A percentile compares a stretch with the other conserved stretches of the same genome.
phyloP scores from a whole-genome alignment of 53 echinoderm and acorn worm species.

The Patiria pectinifera region DNA sequence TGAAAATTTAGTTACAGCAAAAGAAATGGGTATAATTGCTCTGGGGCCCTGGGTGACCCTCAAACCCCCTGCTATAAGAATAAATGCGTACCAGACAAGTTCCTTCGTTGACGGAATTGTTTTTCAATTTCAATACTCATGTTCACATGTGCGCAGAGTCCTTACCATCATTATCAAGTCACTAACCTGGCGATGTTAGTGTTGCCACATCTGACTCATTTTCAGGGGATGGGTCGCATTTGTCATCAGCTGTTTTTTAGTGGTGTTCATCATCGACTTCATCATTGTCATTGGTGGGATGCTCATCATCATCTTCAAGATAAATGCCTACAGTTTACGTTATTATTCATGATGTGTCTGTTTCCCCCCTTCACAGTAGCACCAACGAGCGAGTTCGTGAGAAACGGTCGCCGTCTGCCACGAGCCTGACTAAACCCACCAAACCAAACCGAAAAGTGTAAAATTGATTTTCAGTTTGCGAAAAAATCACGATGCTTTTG shows the following conservation, averaged over 20 bases:
- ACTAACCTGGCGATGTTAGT: neutral
- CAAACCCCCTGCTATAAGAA: neutral
- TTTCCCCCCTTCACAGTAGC: neutral
- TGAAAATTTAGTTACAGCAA: no score
- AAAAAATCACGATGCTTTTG: neutral
- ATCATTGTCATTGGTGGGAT: neutral
- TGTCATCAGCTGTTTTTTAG: neutral
- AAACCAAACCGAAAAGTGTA: conserved; percentile 36
- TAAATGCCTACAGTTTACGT: neutral
- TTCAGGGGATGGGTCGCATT: neutral
- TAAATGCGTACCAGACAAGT: neutral
- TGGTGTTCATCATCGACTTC: neutral
- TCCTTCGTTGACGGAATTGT: neutral
- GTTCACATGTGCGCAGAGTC: neutral
- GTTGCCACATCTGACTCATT: neutral
- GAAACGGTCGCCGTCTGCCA: neutral
- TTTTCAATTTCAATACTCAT: neutral
- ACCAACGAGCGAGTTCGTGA: neutral
- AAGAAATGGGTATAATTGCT: no score
- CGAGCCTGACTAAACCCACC: neutral
- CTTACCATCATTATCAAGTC: neutral
- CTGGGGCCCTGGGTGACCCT: no score
- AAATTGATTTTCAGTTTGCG: neutral
- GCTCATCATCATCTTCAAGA: neutral
- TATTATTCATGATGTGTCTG: neutral